Evolutionary conservation across 2,888 invertebrate species (phyloP), one percentile per base, ranked within the genome.

Genomic region (Reticulitermes lucifugus): DNA sequence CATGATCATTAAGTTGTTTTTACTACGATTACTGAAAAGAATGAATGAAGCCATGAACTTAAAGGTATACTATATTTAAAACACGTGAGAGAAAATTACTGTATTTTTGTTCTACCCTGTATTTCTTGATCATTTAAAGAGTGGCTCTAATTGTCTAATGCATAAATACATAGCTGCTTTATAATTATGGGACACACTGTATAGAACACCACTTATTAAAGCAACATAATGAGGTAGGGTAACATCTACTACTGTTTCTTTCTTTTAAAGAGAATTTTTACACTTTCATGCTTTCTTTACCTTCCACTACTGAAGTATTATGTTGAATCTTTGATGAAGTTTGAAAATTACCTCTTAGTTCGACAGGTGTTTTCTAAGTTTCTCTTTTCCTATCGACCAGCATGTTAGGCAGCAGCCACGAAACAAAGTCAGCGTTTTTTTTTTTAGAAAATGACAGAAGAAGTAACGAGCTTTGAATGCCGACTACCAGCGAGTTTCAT

Each of bases 391-490:
- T 65, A 18, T 4, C 55, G 5, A 55, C 14, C 18, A 14, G 25
- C n/a, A 65, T 65, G 65, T 25, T 65, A 25, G 65, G 60, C 7
- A 65, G 12, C n/a, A 25, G n/a, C 65, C n/a, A 65, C 65, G 65
- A 65, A 65, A 25, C 25, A 10, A 25, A 25, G 65, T 25, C n/a
- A 25, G n/a, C n/a, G 65, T 65, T 25, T 25, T 25, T 25, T 25
- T 65, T 65, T 65, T n/a, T 65, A 65, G 65, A 25, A 65, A 65
- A 65, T 25, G 14, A 65, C 25, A 65, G n/a, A 65, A 65, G 65
- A n/a, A 9, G 10, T 1, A 65, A 65, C 25, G 65, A 65, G 65
- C 25, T 65, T 4, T 12, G 25, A 65, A 25, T 65, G 25, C 7
- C 3, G 65, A 25, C 65, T 25, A 55, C 14, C 55, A 55, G 55